These are phyloP conservation scores for Natator depressus DNA, from an alignment of 2,113 vertebrate genomes.

Conservation along the genomic window DNA sequence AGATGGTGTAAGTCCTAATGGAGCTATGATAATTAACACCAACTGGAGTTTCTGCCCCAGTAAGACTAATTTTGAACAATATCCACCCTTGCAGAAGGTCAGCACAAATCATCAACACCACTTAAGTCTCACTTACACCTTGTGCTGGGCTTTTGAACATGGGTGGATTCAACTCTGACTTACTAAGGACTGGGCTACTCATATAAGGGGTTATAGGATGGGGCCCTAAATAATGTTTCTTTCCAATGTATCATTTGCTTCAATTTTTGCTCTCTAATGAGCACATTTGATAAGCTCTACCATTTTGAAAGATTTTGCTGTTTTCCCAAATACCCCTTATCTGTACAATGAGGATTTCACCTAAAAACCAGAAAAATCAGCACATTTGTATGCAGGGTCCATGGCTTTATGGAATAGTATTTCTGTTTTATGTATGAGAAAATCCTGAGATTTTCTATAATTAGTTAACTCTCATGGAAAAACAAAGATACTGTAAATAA, in stretches of 20 bases:
- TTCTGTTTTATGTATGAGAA: slow-evolving; percentile 35
- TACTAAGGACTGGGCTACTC: neutral
- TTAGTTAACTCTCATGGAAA: slow-evolving; percentile 8
- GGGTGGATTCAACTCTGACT: neutral
- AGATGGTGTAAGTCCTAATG: neutral
- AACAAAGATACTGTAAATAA: slow-evolving; percentile 22
- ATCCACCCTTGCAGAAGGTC: neutral
- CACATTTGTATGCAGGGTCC: neutral
- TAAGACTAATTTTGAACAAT: neutral
- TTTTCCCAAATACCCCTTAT: neutral
- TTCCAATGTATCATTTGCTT: neutral
- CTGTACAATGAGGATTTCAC: neutral
- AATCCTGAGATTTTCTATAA: slow-evolving; percentile 34
- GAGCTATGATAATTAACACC: neutral
- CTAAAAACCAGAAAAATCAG: neutral
- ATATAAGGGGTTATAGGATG: neutral
- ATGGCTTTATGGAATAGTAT: neutral
- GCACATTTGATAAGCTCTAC: neutral
- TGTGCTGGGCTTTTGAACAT: neutral
- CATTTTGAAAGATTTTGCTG: neutral
- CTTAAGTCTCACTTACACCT: neutral
- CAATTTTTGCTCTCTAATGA: neutral
- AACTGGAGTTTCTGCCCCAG: neutral
- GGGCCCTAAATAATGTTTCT: neutral
- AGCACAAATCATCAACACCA: neutral